Evolutionary conservation across 1,140 invertebrate genomes (phyloP), one percentile per base, ranked within the genome.

Genomic region (Trachelipus rathkii): DNA sequence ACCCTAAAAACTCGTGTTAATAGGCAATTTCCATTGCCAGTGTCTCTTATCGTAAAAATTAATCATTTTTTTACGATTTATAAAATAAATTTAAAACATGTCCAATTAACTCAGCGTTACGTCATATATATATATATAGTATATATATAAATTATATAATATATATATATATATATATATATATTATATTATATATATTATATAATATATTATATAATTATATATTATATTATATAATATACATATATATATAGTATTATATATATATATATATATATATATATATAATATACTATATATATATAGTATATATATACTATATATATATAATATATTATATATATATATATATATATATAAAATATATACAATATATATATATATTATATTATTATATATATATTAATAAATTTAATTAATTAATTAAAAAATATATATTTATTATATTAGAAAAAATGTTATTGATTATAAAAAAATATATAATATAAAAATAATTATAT

Each of bases 221-320:
- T 60, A 60, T 60, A 15, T 60, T 15, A 15, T 60, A 60, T 60
- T 60, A 60, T 60, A 60, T 60, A 60, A 4, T 60, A 60, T 60
- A 60, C 8, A 60, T 60, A 60, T 60, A 60, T 60, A 60, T 60
- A 60, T 60, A 60, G n/a, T n/a, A n/a, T n/a, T 60, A 60, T 60
- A 60, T 60, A 33, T 33, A 33, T 33, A 33, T 33, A 60, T 60
- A 60, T 60, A 60, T 60, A 60, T 60, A 60, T 60, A 15, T 15
- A 15, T 15, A 60, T 60, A 60, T 60, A 60, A 60, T 60, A 60
- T 60, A 60, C n/a, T 60, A 60, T 60, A 60, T 60, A 60, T 60
- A 60, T 60, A 60, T 60, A 60, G n/a, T 60, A 60, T 60, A 60
- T 60, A 60, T 60, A 60, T 60, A 60, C n/a, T 60, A 60, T 60